Evolutionary conservation across 2,797 vertebrate genomes (phyloP).

Genomic region (Muraenolepis orangiensis): DNA sequence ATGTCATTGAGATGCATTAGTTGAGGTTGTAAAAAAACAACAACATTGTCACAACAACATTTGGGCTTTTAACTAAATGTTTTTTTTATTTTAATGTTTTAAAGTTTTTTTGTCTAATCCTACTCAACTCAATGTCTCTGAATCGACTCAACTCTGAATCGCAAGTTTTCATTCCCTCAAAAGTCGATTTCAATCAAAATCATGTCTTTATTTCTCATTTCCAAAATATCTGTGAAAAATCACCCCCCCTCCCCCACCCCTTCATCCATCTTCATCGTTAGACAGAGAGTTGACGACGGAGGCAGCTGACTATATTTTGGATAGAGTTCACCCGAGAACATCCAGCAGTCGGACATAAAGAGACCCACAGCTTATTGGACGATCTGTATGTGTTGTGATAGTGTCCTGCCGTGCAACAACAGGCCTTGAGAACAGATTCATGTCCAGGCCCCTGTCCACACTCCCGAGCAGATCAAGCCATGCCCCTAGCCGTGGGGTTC

Average conservation of each 20-base stretch:
- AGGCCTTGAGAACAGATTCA: conserved; percentile 52
- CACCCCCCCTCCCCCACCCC: not conserved
- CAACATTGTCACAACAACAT: not conserved
- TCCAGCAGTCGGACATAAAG: not conserved
- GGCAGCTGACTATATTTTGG: not conserved
- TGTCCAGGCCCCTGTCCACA: conserved; percentile 25
- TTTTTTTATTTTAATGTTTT: not conserved
- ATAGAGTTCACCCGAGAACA: not conserved
- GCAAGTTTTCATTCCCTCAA: not conserved
- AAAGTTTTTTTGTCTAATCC: not conserved
- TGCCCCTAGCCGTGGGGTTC: conserved; percentile 26
- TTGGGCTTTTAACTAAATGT: not conserved
- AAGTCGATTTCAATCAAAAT: not conserved
- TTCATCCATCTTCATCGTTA: not conserved
- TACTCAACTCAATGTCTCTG: not conserved
- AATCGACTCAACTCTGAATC: not conserved
- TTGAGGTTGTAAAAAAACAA: not conserved
- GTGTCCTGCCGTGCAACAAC: conserved; percentile 6
- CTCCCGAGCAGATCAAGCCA: conserved; percentile 44
- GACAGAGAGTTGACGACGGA: not conserved
- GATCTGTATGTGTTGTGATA: conserved; percentile 10
- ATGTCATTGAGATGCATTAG: not conserved
- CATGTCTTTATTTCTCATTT: not conserved
- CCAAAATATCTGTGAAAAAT: not conserved
- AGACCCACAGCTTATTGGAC: not conserved